Evolutionary conservation across 2,797 vertebrate genomes (phyloP), one percentile per base, ranked within the genome.

Genomic region (Cyclura pinguis): DNA sequence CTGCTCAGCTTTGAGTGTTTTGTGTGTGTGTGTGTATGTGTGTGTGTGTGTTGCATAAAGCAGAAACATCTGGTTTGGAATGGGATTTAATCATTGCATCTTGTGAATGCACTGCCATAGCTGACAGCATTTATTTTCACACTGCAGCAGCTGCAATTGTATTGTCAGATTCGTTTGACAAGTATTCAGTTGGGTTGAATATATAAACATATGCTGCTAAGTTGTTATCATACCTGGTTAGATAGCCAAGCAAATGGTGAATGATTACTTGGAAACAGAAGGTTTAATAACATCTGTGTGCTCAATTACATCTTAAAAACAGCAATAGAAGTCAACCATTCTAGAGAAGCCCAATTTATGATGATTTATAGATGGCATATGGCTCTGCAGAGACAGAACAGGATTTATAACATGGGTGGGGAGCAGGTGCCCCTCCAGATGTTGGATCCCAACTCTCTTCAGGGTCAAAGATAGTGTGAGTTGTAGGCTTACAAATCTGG

Each of bases 41-140:
- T 62, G 24, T 35, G 6, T 35, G 64, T 83, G 64, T 72, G 55
- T 88, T 88, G 86, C 52, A 77, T 88, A 85, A 92, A 88, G 86
- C n/a, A 29, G 52, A 93, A 93, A 91, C 93, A 95, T 88, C 95
- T 96, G 93, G 89, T 84, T 0, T 22, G 89, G 84, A 92, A 1
- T 92, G 72, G 62, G 78, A 89, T 95, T 80, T 94, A 92, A 95
- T 93, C 67, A 88, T 92, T 92, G 86, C 89, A 88, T 95, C 94
- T 93, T 89, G 90, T 93, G 90, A 77, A 13, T 1, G 0, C 86
- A 64, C 93, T 92, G 92, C 59, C 87, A 92, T 89, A 90, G 20
- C 85, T 85, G 89, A 85, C 90, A 93, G 88, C 47, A 86, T 89
- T 91, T 93, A 78, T 84, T 96, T 73, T 87, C 52, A 91, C 86